phyloP scores from a whole-genome alignment of 2,113 vertebrate genomes.

The Spea multiplicata region DNA sequence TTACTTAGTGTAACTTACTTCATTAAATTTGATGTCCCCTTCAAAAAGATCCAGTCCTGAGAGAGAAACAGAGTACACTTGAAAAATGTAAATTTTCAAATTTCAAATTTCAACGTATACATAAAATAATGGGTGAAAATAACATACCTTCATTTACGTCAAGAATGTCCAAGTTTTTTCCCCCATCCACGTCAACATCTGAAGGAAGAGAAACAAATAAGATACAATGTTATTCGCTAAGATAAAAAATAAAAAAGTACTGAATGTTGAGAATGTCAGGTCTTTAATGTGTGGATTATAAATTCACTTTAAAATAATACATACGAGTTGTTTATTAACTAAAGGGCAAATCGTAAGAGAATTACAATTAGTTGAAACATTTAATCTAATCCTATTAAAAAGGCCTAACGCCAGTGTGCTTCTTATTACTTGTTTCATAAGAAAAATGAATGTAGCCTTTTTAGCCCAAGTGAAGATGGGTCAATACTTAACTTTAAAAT shows the following conservation, averaged over 20 bases:
- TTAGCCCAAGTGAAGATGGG: too few species aligned
- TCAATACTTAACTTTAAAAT: too few species aligned
- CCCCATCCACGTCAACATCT: constrained; percentile 80
- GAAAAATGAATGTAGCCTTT: too few species aligned
- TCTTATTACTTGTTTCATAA: too few species aligned
- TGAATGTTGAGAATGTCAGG: background rate
- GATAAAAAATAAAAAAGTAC: background rate
- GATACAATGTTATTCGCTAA: background rate
- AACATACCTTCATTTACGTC: constrained; percentile 88
- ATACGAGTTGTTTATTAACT: too few species aligned
- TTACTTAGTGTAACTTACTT: constrained; percentile 63
- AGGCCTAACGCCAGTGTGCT: too few species aligned
- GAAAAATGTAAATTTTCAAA: background rate
- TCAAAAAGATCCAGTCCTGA: constrained; percentile 78
- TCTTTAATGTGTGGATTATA: too few species aligned
- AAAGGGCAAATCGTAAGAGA: too few species aligned
- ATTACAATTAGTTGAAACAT: too few species aligned
- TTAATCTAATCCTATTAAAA: too few species aligned
- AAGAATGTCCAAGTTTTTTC: constrained; percentile 81
- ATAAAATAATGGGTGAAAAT: constrained; percentile 19
- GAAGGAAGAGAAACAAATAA: constrained; percentile 45
- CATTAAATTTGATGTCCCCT: constrained; percentile 76
- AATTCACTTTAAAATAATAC: too few species aligned
- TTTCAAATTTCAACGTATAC: background rate
- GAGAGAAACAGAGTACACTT: background rate